phyloP scores from a whole-genome alignment of 1,140 invertebrate species.

The Lordiphosa clarofinis region DNA sequence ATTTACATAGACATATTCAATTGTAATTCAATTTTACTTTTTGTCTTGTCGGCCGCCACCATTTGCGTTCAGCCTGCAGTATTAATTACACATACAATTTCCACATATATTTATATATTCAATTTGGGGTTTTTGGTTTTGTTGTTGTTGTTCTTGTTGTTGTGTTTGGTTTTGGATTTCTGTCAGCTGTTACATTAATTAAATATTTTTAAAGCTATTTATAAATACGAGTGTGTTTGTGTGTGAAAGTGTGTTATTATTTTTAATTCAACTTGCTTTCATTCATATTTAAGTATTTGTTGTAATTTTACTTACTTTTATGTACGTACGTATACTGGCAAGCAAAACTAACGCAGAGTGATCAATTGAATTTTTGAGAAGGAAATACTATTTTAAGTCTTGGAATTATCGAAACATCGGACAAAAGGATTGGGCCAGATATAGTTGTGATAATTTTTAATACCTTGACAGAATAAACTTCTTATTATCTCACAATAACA shows the following conservation, averaged over 20 bases:
- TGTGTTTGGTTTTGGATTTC: conserved; percentile 14
- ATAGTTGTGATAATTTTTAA: no score
- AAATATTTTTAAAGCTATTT: conserved; percentile 59
- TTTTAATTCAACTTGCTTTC: conserved; percentile 28
- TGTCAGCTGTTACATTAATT: conserved; percentile 35
- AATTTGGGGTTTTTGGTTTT: conserved; percentile 23
- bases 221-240: conserved; percentile 36
- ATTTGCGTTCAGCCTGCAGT: conserved; percentile 20
- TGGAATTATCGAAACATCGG: no score
- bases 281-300: conserved; percentile 34
- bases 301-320: conserved; percentile 8
- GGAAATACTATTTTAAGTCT: no score
- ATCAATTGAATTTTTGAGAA: no score
- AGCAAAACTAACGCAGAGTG: no score
- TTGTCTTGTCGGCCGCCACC: conserved; percentile 26
- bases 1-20: conserved; percentile 30
- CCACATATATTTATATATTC: conserved; percentile 15
- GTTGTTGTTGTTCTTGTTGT: conserved; percentile 14
- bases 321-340: no score
- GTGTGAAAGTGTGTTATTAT: conserved; percentile 18
- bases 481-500: no score
- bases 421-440: no score
- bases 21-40: conserved; percentile 32
- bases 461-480: no score
- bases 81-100: conserved; percentile 62